Conservation (phyloP, 2,113 vertebrate genomes). For the Epinephelus moara region DNA sequence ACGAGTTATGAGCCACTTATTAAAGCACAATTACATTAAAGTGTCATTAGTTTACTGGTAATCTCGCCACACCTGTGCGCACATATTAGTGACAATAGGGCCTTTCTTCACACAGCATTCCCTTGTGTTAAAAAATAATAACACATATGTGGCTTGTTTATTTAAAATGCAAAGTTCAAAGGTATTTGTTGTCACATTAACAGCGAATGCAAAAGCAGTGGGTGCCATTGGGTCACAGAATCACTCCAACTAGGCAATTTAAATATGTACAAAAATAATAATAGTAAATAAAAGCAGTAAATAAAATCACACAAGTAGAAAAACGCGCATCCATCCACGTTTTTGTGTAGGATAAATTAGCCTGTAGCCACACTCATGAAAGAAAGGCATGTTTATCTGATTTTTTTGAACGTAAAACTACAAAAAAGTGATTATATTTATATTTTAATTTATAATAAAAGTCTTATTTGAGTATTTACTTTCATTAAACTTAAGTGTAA, state of each 20-base stretch:
- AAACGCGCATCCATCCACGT: background rate
- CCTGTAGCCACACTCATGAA: background rate
- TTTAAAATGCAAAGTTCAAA: too few species aligned
- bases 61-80: background rate
- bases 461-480: background rate
- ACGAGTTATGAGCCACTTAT: background rate
- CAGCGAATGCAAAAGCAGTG: too few species aligned
- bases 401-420: background rate
- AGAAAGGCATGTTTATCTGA: background rate
- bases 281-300: too few species aligned
- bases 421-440: background rate
- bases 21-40: background rate
- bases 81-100: background rate
- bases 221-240: too few species aligned
- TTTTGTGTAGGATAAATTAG: slow-evolving; percentile 1
- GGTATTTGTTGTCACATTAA: too few species aligned
- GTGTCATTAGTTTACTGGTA: background rate
- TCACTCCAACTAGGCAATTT: too few species aligned
- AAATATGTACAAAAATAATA: too few species aligned
- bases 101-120: background rate
- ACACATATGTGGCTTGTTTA: background rate
- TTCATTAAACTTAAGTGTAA: background rate
- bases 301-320: background rate
- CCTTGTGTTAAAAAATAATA: background rate
- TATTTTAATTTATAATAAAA: background rate